A percentile compares a stretch with the other conserved stretches of the same genome.
These are phyloP conservation scores for Lacerta agilis DNA, from an alignment of 2,797 vertebrate species.

Conservation along the genomic window DNA sequence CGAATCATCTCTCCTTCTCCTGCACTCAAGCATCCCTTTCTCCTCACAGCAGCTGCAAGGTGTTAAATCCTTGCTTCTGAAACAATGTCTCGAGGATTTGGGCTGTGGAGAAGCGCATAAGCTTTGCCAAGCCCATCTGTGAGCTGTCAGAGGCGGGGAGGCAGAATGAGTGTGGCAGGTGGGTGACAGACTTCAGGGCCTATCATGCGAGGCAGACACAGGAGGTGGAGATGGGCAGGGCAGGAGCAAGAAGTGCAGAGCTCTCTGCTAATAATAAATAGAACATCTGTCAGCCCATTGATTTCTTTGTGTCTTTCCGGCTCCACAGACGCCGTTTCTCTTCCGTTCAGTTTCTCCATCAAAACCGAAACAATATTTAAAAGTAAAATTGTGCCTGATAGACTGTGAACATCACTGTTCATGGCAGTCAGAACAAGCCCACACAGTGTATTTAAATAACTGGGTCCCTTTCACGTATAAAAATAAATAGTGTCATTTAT, in stretches of 20 bases:
- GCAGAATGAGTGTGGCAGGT: not conserved
- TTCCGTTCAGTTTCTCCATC: not conserved
- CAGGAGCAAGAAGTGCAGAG: not conserved
- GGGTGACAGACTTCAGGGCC: not conserved
- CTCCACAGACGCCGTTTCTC: not conserved
- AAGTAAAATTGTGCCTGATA: not conserved
- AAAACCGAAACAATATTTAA: not conserved
- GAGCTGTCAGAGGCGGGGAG: not conserved
- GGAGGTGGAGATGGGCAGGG: not conserved
- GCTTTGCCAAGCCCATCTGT: not conserved
- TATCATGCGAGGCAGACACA: not conserved
- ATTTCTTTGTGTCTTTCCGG: not conserved
- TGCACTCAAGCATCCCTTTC: not conserved
- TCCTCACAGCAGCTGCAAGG: not conserved
- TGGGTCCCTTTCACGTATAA: not conserved
- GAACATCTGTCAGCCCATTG: not conserved
- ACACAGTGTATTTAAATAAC: not conserved
- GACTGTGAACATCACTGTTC: not conserved
- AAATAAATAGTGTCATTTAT: not conserved
- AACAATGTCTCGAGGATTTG: not conserved
- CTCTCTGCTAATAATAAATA: not conserved
- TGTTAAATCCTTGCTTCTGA: slow-evolving; percentile 5
- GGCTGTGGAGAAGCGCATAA: not conserved
- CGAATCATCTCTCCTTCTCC: not conserved
- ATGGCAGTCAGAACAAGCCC: not conserved